phyloP scores from a whole-genome alignment of 2,113 vertebrate species.

The Crotalus helleri region DNA sequence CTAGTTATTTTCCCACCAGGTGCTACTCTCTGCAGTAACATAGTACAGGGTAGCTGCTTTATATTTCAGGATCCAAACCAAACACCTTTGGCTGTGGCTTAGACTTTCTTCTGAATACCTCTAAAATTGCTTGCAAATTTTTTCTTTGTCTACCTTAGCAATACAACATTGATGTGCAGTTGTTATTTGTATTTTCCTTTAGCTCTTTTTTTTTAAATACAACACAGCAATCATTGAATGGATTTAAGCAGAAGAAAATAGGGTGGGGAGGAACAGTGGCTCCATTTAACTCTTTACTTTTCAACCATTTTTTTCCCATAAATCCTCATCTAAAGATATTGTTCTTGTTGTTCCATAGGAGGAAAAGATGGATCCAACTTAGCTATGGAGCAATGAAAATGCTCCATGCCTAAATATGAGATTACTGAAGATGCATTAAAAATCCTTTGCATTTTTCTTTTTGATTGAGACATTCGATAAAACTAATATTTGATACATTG shows the following conservation, averaged over 20 bases:
- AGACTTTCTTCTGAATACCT: neutral
- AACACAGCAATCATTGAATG: neutral
- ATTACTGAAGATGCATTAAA: slow-evolving; percentile 28
- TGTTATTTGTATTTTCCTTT: neutral
- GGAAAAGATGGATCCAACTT: neutral
- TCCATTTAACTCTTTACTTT: neutral
- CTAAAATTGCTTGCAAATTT: neutral
- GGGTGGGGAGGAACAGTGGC: neutral
- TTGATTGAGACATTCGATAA: slow-evolving; percentile 30
- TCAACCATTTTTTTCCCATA: neutral
- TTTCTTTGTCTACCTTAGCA: neutral
- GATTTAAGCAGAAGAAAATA: neutral
- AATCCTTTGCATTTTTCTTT: slow-evolving; percentile 10
- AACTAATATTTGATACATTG: slow-evolving; percentile 50
- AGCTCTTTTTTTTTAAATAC: neutral
- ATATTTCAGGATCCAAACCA: neutral
- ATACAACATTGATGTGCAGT: neutral
- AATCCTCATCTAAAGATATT: neutral
- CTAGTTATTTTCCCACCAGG: neutral
- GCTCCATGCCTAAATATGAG: neutral
- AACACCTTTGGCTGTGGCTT: neutral
- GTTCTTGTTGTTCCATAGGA: neutral
- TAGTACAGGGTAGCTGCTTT: neutral
- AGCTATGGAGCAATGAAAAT: neutral
- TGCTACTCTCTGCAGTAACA: neutral